Evolutionary conservation across 2,113 vertebrate genomes (phyloP).

Genomic region (Coturnix japonica): DNA sequence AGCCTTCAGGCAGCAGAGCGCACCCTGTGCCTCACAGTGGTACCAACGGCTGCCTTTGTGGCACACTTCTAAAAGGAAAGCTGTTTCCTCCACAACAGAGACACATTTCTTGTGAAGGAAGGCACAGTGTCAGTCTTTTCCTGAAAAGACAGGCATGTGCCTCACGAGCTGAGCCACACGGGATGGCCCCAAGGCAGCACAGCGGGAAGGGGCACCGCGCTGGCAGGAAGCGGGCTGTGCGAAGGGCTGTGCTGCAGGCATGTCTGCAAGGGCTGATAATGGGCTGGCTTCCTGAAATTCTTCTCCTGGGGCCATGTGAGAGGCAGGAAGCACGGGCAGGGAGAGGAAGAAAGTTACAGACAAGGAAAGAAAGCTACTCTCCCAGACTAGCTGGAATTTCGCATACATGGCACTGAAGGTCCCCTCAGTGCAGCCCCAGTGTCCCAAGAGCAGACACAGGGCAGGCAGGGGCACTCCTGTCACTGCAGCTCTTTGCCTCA

Average conservation of each 20-base stretch:
- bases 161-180: neutral
- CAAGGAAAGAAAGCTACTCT: neutral
- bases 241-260: constrained; percentile 58
- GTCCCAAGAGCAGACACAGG: fast-evolving
- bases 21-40: neutral
- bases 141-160: constrained; percentile 24
- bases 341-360: constrained; percentile 37
- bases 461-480: neutral
- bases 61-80: neutral
- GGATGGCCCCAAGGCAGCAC: too few species aligned
- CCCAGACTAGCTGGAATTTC: fast-evolving
- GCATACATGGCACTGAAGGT: neutral
- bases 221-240: constrained; percentile 63
- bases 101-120: constrained; percentile 58
- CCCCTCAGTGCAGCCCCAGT: fast-evolving
- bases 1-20: neutral
- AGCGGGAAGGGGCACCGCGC: neutral
- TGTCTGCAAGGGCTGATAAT: constrained; percentile 69
- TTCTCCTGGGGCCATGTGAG: constrained; percentile 21
- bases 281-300: constrained; percentile 70
- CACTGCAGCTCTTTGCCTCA: fast-evolving
- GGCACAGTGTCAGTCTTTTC: constrained; percentile 39
- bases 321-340: constrained; percentile 61
- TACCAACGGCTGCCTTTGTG: neutral
- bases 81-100: constrained; percentile 46